phyloP scores from a whole-genome alignment of 2,113 vertebrate species.

The Trichechus manatus region DNA sequence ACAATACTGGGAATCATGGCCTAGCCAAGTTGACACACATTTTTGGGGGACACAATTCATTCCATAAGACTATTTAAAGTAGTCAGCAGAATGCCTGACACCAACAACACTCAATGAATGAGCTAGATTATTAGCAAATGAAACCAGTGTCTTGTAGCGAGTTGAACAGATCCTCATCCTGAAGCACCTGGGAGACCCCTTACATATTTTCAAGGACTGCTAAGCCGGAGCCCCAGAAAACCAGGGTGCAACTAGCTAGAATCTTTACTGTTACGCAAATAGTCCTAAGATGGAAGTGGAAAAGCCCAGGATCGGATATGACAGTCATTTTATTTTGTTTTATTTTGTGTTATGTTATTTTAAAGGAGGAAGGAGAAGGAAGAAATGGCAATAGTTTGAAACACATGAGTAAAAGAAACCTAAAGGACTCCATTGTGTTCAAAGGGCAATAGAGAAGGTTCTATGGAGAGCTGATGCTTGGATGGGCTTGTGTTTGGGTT shows the following conservation, averaged over 20 bases:
- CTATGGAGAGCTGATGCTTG: background rate
- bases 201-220: background rate
- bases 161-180: background rate
- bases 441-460: background rate
- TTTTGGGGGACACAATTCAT: no score
- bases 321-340: background rate
- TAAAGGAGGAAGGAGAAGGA: background rate
- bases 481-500: background rate
- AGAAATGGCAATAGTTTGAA: background rate
- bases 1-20: no score
- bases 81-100: background rate
- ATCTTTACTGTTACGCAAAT: background rate
- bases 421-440: background rate
- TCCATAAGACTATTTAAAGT: background rate
- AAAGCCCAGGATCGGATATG: background rate
- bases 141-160: background rate
- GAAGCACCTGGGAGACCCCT: background rate
- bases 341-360: background rate
- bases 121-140: background rate
- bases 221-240: background rate
- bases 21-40: no score
- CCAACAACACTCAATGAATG: background rate
- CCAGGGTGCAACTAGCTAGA: background rate
- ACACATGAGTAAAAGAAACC: background rate
- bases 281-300: background rate